Percentiles rank a stretch among this genome's conserved stretches.
phyloP scores from a whole-genome alignment of 2,888 invertebrate genomes.

The Graphium colonna region DNA sequence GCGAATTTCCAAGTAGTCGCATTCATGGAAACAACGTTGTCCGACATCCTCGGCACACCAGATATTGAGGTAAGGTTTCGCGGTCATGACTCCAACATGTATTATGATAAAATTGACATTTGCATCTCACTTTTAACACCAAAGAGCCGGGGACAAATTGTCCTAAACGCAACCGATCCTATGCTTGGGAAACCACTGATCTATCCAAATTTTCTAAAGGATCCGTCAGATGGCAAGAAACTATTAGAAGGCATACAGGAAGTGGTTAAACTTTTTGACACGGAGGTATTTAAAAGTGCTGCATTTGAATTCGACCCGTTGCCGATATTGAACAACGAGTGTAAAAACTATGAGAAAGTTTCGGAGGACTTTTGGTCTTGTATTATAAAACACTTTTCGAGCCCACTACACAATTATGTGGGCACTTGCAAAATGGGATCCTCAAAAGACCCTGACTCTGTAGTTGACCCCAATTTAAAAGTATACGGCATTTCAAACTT shows the following conservation, averaged over 20 bases:
- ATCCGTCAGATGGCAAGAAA: conserved; percentile 57
- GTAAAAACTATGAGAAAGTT: conserved; percentile 59
- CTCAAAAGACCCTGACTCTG: conserved; percentile 56
- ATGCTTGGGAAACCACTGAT: conserved; percentile 62
- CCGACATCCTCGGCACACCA: conserved; percentile 61
- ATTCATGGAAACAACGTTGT: conserved; percentile 59
- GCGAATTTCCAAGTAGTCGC: conserved; percentile 71
- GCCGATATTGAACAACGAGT: conserved; percentile 62
- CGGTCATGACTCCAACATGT: conserved; percentile 72
- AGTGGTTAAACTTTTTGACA: conserved; percentile 65
- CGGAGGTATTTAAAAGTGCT: conserved; percentile 63
- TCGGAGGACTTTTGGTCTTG: conserved; percentile 69
- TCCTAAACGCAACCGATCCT: conserved; percentile 62
- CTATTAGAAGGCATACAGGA: conserved; percentile 66
- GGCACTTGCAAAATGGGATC: conserved; percentile 74
- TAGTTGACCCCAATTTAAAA: conserved; percentile 58
- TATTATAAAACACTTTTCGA: conserved; percentile 70
- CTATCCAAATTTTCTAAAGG: conserved; percentile 68
- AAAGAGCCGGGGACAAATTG: conserved; percentile 63
- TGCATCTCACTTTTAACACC: conserved; percentile 67
- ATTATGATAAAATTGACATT: conserved; percentile 66
- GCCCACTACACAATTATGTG: conserved; percentile 65
- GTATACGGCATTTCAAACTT: conserved; percentile 62
- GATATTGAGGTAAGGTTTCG: conserved; percentile 69
- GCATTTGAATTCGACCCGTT: conserved; percentile 64